These are phyloP conservation scores for Phaedon cochleariae DNA, from an alignment of 2,888 invertebrate genomes.

Conservation along the genomic window DNA sequence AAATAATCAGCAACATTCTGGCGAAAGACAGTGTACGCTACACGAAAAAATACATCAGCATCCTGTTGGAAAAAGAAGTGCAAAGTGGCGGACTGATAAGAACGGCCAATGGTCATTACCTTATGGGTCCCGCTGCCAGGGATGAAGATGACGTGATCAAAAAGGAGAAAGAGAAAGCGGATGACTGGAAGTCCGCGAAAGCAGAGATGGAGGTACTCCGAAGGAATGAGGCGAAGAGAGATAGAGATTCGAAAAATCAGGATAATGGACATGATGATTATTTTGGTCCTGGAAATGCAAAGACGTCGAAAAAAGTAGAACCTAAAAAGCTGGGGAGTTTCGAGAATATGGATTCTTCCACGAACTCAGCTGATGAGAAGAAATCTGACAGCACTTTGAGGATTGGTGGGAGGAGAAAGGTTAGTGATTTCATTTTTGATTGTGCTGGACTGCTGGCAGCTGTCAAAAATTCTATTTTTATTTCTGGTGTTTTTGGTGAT, in stretches of 20 bases:
- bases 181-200: slow-evolving; percentile 34
- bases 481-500: not conserved
- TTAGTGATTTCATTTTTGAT: slow-evolving; percentile 43
- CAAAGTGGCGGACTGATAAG: slow-evolving; percentile 73
- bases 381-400: slow-evolving; percentile 57
- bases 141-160: slow-evolving; percentile 41
- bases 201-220: slow-evolving; percentile 31
- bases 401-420: slow-evolving; percentile 70
- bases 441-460: slow-evolving; percentile 3
- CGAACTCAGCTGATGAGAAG: slow-evolving; percentile 46
- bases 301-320: slow-evolving; percentile 3
- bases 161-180: slow-evolving; percentile 37
- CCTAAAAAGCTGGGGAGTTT: slow-evolving; percentile 39
- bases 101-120: slow-evolving; percentile 74
- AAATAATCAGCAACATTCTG: slow-evolving; percentile 72
- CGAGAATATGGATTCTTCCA: slow-evolving; percentile 45
- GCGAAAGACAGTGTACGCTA: slow-evolving; percentile 72
- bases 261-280: slow-evolving; percentile 28
- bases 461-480: slow-evolving; percentile 23
- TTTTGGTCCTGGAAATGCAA: slow-evolving; percentile 28
- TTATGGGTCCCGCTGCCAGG: slow-evolving; percentile 68
- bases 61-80: slow-evolving; percentile 75
- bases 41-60: slow-evolving; percentile 70
- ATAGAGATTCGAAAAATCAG: slow-evolving; percentile 23
- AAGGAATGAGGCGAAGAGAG: slow-evolving; percentile 30